Conservation (phyloP, 1,140 invertebrate species). For the Drosophila repleta region DNA sequence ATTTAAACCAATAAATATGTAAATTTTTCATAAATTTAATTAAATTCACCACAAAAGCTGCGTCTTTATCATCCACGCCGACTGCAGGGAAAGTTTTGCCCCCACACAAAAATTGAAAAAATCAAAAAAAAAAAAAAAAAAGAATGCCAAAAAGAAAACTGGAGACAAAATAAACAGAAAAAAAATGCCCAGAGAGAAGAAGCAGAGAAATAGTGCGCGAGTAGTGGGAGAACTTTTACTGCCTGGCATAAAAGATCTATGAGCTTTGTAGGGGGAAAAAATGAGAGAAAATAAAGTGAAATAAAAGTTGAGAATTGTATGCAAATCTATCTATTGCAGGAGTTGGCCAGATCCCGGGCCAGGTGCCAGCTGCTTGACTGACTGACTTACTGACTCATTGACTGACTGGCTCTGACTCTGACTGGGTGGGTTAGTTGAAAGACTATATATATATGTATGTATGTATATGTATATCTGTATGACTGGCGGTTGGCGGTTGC, state of each 20-base stretch:
- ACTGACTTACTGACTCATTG: constrained; percentile 24
- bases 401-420: constrained; percentile 19
- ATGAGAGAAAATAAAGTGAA: neutral
- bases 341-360: constrained; percentile 45
- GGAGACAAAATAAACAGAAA: neutral
- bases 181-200: neutral
- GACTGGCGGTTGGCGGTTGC: constrained; percentile 34
- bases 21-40: constrained; percentile 82
- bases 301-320: constrained; percentile 71
- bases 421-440: constrained; percentile 14
- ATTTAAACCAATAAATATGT: constrained; percentile 82
- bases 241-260: constrained; percentile 39
- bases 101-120: neutral
- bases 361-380: constrained; percentile 68
- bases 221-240: constrained; percentile 23
- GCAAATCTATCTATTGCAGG: constrained; percentile 68
- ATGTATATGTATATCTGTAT: neutral
- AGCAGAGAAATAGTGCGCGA: constrained; percentile 8
- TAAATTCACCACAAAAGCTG: constrained; percentile 76
- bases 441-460: constrained; percentile 21
- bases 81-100: constrained; percentile 59
- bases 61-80: constrained; percentile 39
- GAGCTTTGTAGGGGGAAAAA: constrained; percentile 4
- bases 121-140: constrained; percentile 25
- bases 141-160: constrained; percentile 48